These are phyloP conservation scores for Symphodus melops DNA, from an alignment of 2,113 vertebrate genomes.

Conservation along the genomic window DNA sequence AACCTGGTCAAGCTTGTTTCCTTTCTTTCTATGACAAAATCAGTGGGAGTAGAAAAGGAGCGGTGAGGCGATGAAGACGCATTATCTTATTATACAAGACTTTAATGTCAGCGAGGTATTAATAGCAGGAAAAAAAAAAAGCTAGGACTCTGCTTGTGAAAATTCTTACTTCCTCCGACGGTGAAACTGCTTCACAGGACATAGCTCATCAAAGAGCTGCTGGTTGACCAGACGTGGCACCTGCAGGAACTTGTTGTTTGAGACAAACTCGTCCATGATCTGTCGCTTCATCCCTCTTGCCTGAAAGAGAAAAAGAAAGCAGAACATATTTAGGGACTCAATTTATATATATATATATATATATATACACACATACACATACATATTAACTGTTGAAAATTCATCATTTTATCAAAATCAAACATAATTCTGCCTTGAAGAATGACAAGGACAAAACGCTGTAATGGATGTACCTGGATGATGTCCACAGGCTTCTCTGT, in stretches of 20 bases:
- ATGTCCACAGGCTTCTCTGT: conserved; percentile 86
- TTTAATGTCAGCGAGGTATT: background rate
- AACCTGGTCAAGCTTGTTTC: background rate
- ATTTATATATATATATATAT: background rate
- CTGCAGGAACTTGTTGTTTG: conserved; percentile 93
- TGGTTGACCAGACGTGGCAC: conserved; percentile 92
- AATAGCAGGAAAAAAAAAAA: background rate
- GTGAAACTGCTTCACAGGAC: conserved; percentile 94
- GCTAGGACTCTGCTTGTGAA: background rate
- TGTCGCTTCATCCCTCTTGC: conserved; percentile 92
- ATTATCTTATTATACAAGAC: background rate
- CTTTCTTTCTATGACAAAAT: background rate
- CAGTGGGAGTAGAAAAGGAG: background rate
- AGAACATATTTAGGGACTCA: background rate
- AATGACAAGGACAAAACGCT: background rate
- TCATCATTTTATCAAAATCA: too few species aligned
- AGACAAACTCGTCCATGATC: conserved; percentile 93
- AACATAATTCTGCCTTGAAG: background rate
- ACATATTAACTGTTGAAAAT: background rate
- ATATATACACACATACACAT: too few species aligned
- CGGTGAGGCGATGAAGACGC: background rate
- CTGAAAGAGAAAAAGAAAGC: conserved; percentile 70
- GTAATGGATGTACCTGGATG: conserved; percentile 86
- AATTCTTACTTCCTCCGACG: conserved; percentile 92
- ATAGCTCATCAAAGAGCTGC: conserved; percentile 94